Conservation (phyloP, 2,888 invertebrate species). For the Cheilosia pagana region DNA sequence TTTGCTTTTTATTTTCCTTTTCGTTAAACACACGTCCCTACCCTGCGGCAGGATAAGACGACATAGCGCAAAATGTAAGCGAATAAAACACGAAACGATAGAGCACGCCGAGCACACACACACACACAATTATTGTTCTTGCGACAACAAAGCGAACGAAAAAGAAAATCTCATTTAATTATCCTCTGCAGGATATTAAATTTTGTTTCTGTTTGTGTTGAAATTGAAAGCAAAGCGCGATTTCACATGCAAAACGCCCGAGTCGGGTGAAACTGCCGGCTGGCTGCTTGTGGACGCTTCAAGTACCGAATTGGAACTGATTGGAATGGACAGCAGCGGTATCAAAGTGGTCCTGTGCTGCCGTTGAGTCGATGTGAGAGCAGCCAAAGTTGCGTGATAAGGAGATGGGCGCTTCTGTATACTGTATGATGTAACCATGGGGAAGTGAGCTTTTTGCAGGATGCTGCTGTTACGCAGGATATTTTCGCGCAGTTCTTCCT, state of each 20-base stretch:
- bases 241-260: slow-evolving; percentile 57
- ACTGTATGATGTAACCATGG: slow-evolving; percentile 65
- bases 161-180: slow-evolving; percentile 16
- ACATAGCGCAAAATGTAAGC: slow-evolving; percentile 15
- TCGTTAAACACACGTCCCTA: slow-evolving; percentile 25
- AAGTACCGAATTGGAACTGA: slow-evolving; percentile 71
- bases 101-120: slow-evolving; percentile 4
- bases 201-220: slow-evolving; percentile 6
- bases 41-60: slow-evolving; percentile 39
- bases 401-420: slow-evolving; percentile 23
- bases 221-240: slow-evolving; percentile 51
- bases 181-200: slow-evolving; percentile 34
- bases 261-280: slow-evolving; percentile 15
- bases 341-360: slow-evolving; percentile 36
- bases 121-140: slow-evolving; percentile 34
- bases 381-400: slow-evolving; percentile 55
- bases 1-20: slow-evolving; percentile 25
- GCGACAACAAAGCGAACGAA: slow-evolving; percentile 4
- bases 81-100: slow-evolving; percentile 9
- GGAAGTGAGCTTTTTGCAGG: slow-evolving; percentile 51
- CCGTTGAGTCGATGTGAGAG: slow-evolving; percentile 25
- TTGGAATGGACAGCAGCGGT: slow-evolving; percentile 48
- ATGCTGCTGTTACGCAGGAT: slow-evolving; percentile 68
- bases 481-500: slow-evolving; percentile 62
- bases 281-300: slow-evolving; percentile 59